Evolutionary conservation across 2,797 vertebrate species (phyloP), one percentile per base, ranked within the genome.

Genomic region (Tauraco hartlaubi): DNA sequence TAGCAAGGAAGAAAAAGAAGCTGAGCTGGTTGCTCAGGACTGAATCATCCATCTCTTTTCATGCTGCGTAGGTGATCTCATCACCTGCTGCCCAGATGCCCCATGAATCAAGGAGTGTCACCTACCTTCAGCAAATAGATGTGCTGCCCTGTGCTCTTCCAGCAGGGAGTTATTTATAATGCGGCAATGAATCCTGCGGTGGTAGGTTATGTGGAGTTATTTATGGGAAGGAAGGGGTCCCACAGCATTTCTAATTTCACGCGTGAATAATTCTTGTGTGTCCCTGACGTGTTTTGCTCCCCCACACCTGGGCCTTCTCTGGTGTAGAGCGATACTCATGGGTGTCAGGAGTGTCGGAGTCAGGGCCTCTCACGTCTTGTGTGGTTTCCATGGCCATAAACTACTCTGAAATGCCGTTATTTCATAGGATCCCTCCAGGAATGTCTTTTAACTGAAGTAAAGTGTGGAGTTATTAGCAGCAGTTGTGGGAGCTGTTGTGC

Each of bases 201-300:
- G 22, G 39, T 61, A 72, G 75, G 41, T 72, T 91, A 20, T 63
- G 54, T 58, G 56, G 71, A 62, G 75, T 93, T 92, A 90, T 91
- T 97, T 92, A 97, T 93, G 91, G 41, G 56, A 39, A 74, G 35
- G 54, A 88, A 81, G 56, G 31, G 13, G 26, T 89, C 49, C 58
- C 68, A 58, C 37, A 64, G 58, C 68, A 77, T 64, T 93, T 94
- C 75, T 91, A 52, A 96, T 96, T 96, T 96, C 68, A 44, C 83
- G 68, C 72, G 62, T 77, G 71, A 83, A 35, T 90, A 80, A 72
- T 81, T 91, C 62, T 56, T 77, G 8, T 52, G 56, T 71, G 44
- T 51, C n/a, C 35, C 72, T 91, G 71, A 77, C 41, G 6, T 22
- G 44, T 74, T 92, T 85, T 94, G 39, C 29, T 83, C 19, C 26